phyloP scores from a whole-genome alignment of 2,888 invertebrate species.

The Koerneria pararmatus region DNA sequence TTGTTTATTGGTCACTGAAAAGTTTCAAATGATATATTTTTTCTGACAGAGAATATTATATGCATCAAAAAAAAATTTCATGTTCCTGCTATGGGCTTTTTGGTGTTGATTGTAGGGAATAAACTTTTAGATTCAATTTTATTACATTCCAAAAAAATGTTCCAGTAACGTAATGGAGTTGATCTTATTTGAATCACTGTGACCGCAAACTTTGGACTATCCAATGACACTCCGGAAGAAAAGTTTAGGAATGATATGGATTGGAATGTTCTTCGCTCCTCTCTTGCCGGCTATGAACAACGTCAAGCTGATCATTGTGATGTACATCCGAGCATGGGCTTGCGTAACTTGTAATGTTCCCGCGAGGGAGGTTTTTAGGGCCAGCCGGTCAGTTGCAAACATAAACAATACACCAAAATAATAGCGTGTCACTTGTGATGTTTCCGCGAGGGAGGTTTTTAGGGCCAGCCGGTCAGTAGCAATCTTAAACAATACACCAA shows the following conservation, averaged over 20 bases:
- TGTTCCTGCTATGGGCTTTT: no score
- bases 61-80: no score
- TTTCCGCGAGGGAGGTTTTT: constrained; percentile 88
- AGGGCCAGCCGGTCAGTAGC: constrained; percentile 67
- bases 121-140: no score
- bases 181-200: no score
- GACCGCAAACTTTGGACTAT: no score
- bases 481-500: neutral
- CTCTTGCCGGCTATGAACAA: constrained; percentile 85
- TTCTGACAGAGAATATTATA: no score
- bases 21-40: no score
- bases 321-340: constrained; percentile 69
- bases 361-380: constrained; percentile 85
- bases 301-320: constrained; percentile 81
- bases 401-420: neutral
- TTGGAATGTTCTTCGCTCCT: constrained; percentile 97
- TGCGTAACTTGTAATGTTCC: constrained; percentile 91
- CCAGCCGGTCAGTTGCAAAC: constrained; percentile 61
- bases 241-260: constrained; percentile 72
- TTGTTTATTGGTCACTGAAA: no score
- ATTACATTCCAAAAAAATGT: no score
- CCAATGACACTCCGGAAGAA: no score
- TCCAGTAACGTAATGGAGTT: no score
- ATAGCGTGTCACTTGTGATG: constrained; percentile 95
- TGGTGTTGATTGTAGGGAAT: no score